Evolutionary conservation across 2,113 vertebrate genomes (phyloP).

Genomic region (Lagopus leucura): DNA sequence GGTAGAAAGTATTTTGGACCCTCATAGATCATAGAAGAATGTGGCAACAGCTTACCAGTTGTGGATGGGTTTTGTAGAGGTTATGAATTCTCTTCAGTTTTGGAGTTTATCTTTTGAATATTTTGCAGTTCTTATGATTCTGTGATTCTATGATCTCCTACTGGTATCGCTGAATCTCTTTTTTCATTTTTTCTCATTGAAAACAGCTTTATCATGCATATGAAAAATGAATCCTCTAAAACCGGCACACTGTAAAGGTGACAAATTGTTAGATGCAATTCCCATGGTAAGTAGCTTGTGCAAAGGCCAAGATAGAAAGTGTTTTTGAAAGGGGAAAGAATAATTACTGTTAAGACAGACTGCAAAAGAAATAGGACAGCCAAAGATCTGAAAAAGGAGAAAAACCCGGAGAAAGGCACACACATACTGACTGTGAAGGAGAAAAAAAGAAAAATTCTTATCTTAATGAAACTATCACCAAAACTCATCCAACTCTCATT

Average conservation of each 20-base stretch:
- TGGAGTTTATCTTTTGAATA: not conserved
- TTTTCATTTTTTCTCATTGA: not conserved
- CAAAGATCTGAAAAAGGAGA: not conserved
- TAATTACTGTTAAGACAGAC: not conserved
- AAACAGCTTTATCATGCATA: not conserved
- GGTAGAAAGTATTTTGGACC: not conserved
- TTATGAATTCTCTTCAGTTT: not conserved
- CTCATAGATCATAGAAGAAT: not conserved
- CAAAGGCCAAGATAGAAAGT: not conserved
- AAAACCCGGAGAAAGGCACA: not conserved
- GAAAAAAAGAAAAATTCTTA: not conserved
- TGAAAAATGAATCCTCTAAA: not conserved
- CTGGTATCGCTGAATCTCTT: not conserved
- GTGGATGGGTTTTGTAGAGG: not conserved
- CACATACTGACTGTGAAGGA: not conserved
- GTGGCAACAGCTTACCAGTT: not conserved
- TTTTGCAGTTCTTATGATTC: not conserved
- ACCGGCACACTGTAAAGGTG: not conserved
- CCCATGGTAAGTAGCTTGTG: not conserved
- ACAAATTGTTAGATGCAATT: conserved; percentile 6
- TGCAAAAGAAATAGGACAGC: not conserved
- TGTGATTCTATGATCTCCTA: not conserved
- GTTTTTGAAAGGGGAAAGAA: not conserved
- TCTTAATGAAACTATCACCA: not conserved
- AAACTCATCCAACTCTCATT: not conserved